Conservation (phyloP, 1,140 invertebrate genomes). For the Goniozus legneri region DNA sequence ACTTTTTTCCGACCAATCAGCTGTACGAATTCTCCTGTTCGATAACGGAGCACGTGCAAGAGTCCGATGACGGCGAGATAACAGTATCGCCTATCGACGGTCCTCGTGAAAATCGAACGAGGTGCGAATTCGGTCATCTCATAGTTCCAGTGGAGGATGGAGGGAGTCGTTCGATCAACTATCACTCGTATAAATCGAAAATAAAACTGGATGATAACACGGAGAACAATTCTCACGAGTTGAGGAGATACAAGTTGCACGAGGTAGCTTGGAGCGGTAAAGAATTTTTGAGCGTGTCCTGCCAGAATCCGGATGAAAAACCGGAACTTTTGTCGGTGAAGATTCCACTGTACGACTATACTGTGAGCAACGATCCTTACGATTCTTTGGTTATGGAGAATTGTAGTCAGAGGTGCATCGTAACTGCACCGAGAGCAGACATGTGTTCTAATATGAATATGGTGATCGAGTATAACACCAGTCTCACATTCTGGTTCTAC, state of each 20-base stretch:
- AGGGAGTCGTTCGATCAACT: conserved; percentile 7
- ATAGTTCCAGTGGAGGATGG: conserved; percentile 3
- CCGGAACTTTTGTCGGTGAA: conserved; percentile 30
- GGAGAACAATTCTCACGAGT: conserved; percentile 24
- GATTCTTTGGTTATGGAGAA: conserved; percentile 27
- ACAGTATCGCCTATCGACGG: too few relatives aligned
- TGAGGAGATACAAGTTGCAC: conserved; percentile 23
- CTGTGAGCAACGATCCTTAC: conserved; percentile 24
- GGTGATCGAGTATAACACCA: conserved; percentile 61
- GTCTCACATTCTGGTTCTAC: conserved; percentile 74
- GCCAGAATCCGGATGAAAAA: conserved; percentile 21
- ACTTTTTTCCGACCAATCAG: conserved; percentile 61
- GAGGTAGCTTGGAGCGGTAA: conserved; percentile 21
- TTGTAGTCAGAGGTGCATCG: conserved; percentile 56
- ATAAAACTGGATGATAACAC: conserved; percentile 18
- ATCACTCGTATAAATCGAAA: conserved; percentile 26
- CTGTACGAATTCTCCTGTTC: conserved; percentile 37
- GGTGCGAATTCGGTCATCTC: conserved; percentile 26
- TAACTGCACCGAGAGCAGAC: conserved; percentile 54
- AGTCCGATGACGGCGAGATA: conserved; percentile 14
- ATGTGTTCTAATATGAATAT: conserved; percentile 62
- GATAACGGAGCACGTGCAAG: conserved; percentile 5
- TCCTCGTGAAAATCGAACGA: conserved; percentile 14
- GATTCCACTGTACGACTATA: conserved; percentile 39
- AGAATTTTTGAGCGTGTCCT: conserved; percentile 21